Base-by-base conservation (phyloP, 2,888 invertebrate species). In the Mactromeris polynyma region DNA sequence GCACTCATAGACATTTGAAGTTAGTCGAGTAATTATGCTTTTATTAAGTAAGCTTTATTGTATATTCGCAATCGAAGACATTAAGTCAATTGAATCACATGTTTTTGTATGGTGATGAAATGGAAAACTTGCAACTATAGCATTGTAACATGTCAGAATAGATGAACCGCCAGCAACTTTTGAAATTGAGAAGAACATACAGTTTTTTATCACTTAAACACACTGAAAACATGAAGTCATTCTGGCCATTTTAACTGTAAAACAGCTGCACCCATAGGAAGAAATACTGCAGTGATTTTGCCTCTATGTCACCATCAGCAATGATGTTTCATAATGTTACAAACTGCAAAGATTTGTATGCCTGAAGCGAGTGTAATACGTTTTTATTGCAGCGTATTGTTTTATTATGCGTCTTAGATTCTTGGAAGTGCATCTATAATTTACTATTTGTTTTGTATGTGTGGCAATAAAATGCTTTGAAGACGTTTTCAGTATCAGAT, bases 391-490 rank as follows among this genome's bases (percentile, higher is more conserved):
- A 73, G 31, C 36, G 31, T 36, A 73, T 36, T 36, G 73, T 73
- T 73, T 73, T 73, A 73, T 73, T 36, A 36, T 33, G 36, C 36
- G 17, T 73, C 33, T 73, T 73, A 33, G 31, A 73, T 73, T 73
- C 73, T 73, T 36, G 33, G 73, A 73, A 33, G 58, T 73, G 36
- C 73, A 73, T 73, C 73, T 73, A 73, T 73, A 73, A 73, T 73
- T 73, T 73, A 73, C 36, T 36, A 36, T 73, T 73, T 73, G 73
- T 36, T 73, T 73, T 36, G 73, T 73, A 73, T 73, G 73, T 19
- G 36, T 36, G 73, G 73, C 36, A 73, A 73, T 73, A 73, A 73
- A 73, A 73, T 73, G 73, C 73, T 73, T 33, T 73, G 73, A 73
- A 33, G 73, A 73, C 73, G 26, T 26, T 33, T 73, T 73, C 33